Evolutionary conservation across 1,140 invertebrate genomes (phyloP).

Genomic region (Alviniconcha marisindica): DNA sequence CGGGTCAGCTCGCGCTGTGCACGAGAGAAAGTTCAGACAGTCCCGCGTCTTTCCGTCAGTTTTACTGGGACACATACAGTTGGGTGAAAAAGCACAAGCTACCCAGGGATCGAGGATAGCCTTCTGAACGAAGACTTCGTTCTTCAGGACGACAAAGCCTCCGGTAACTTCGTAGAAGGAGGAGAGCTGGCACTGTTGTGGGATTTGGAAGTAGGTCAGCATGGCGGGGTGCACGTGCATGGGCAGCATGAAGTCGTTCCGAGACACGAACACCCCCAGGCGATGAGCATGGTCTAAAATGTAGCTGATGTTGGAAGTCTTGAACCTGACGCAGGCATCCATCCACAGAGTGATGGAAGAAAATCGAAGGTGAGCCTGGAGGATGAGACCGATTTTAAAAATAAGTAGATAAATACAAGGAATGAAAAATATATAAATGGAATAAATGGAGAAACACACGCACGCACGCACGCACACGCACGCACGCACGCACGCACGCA

Average conservation of each 20-base stretch:
- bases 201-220: not conserved
- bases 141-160: not conserved
- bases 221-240: conserved; percentile 12
- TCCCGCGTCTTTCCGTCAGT: not conserved
- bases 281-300: not conserved
- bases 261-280: not conserved
- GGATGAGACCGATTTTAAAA: not conserved
- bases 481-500: no score
- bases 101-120: conserved; percentile 18
- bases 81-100: not conserved
- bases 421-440: no score
- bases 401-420: not conserved
- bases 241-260: not conserved
- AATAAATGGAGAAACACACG: no score
- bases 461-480: no score
- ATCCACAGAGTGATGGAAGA: not conserved
- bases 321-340: not conserved
- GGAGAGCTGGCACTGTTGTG: not conserved
- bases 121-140: not conserved
- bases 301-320: not conserved
- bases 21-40: not conserved
- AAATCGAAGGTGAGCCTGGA: not conserved
- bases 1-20: no score
- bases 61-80: not conserved
- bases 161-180: conserved; percentile 4